A percentile compares a stretch with the other conserved stretches of the same genome.
Conservation (phyloP, 2,888 invertebrate genomes). For the Peribatodes rhomboidaria region DNA sequence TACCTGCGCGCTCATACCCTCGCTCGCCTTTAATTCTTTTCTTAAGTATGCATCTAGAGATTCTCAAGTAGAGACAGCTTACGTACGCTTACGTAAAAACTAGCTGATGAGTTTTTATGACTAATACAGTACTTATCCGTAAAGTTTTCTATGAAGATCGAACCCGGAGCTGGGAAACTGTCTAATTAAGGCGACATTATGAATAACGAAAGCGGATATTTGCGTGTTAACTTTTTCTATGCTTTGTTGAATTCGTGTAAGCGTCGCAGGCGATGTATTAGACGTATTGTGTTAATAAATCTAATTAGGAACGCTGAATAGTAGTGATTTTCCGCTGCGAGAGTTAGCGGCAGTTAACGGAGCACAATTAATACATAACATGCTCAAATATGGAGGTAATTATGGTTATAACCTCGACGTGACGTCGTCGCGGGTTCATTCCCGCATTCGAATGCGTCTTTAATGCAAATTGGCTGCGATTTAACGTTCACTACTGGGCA, state of each 20-base stretch:
- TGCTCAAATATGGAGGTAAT: slow-evolving; percentile 27
- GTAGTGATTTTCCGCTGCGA: slow-evolving; percentile 20
- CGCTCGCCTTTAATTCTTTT: slow-evolving; percentile 34
- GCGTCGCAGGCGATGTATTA: not conserved
- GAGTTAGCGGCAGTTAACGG: not conserved
- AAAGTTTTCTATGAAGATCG: slow-evolving; percentile 6
- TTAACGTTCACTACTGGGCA: slow-evolving; percentile 24
- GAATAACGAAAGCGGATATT: slow-evolving; percentile 9
- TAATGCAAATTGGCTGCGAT: slow-evolving; percentile 48
- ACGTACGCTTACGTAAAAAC: not conserved
- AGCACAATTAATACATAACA: slow-evolving; percentile 31
- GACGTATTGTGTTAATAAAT: slow-evolving; percentile 10
- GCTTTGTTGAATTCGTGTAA: not conserved
- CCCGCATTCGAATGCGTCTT: slow-evolving; percentile 43
- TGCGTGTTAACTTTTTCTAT: slow-evolving; percentile 14
- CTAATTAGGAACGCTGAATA: slow-evolving; percentile 16
- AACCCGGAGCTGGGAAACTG: slow-evolving; percentile 11
- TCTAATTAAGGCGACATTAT: slow-evolving; percentile 13
- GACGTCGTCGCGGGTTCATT: slow-evolving; percentile 32
- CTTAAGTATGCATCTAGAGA: slow-evolving; percentile 25
- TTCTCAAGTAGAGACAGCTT: not conserved
- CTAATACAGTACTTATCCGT: not conserved
- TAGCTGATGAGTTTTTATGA: not conserved
- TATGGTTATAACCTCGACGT: slow-evolving; percentile 33
- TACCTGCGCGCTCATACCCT: not conserved